These are phyloP conservation scores for Netelia inedita DNA, from an alignment of 2,888 invertebrate species.

Conservation along the genomic window DNA sequence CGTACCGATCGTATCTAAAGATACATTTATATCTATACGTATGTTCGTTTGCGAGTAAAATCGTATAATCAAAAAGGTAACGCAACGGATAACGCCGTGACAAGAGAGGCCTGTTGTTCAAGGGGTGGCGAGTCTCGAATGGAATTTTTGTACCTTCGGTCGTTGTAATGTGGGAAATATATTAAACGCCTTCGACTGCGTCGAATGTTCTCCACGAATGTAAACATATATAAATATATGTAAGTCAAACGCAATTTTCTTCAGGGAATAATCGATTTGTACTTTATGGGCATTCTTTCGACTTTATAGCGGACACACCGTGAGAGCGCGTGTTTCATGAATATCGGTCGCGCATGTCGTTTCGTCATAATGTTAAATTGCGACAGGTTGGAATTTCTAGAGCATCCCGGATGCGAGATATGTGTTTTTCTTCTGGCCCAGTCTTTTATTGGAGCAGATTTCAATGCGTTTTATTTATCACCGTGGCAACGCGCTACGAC, in stretches of 20 bases:
- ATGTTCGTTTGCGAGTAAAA: not conserved
- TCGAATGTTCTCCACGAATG: conserved; percentile 6
- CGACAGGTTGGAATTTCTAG: conserved; percentile 7
- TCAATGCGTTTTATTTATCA: too few species aligned
- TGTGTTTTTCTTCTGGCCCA: too few species aligned
- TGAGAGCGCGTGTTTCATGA: not conserved
- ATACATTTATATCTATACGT: conserved; percentile 20
- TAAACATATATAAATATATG: too few species aligned
- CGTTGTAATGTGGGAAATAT: conserved; percentile 32
- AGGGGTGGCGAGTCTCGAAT: conserved; percentile 19
- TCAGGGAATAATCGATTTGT: conserved; percentile 41
- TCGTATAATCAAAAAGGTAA: conserved; percentile 67
- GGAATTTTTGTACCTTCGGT: conserved; percentile 26
- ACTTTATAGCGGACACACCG: conserved; percentile 19
- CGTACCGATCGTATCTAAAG: conserved; percentile 18
- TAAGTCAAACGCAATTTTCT: conserved; percentile 25
- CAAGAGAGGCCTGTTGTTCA: conserved; percentile 65
- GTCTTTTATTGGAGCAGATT: too few species aligned
- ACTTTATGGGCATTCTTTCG: conserved; percentile 31
- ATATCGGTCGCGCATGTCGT: not conserved
- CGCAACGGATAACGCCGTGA: conserved; percentile 72
- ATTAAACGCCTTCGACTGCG: conserved; percentile 36
- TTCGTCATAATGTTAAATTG: not conserved
- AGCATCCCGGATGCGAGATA: conserved; percentile 19
- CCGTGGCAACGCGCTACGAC: too few species aligned